A percentile compares a stretch with the other conserved stretches of the same genome.
These are phyloP conservation scores for Trochalopteron elliotii DNA, from an alignment of 2,113 vertebrate species.

Conservation along the genomic window DNA sequence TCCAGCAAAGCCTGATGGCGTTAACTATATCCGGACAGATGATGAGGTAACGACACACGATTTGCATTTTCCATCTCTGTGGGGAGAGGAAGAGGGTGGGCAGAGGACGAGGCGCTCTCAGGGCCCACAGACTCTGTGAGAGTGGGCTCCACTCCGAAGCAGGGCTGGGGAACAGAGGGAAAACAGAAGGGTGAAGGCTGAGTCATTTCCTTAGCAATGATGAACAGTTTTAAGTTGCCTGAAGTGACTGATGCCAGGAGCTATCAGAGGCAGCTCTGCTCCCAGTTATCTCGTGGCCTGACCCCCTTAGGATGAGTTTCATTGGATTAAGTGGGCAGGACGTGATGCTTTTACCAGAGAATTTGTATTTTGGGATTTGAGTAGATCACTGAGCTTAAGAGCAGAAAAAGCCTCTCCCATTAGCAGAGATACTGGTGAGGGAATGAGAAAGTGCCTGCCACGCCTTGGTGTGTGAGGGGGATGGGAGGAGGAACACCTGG, in stretches of 20 bases:
- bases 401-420: neutral
- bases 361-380: conserved; percentile 49
- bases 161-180: conserved; percentile 11
- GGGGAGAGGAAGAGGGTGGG: conserved; percentile 7
- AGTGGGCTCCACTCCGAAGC: neutral
- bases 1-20: conserved; percentile 82
- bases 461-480: neutral
- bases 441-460: neutral
- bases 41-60: conserved; percentile 85
- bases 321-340: conserved; percentile 48
- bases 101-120: neutral
- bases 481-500: neutral
- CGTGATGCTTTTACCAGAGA: neutral
- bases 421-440: neutral
- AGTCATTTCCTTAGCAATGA: conserved; percentile 49
- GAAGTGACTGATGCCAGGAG: conserved; percentile 25
- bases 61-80: neutral
- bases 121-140: neutral
- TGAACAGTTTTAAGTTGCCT: conserved; percentile 31
- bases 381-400: conserved; percentile 25
- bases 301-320: conserved; percentile 37
- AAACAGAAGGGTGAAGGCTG: conserved; percentile 54
- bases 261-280: conserved; percentile 22
- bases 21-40: conserved; percentile 88
- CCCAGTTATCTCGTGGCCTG: neutral